Conservation (phyloP, 2,113 vertebrate species). For the Oreochromis aureus region DNA sequence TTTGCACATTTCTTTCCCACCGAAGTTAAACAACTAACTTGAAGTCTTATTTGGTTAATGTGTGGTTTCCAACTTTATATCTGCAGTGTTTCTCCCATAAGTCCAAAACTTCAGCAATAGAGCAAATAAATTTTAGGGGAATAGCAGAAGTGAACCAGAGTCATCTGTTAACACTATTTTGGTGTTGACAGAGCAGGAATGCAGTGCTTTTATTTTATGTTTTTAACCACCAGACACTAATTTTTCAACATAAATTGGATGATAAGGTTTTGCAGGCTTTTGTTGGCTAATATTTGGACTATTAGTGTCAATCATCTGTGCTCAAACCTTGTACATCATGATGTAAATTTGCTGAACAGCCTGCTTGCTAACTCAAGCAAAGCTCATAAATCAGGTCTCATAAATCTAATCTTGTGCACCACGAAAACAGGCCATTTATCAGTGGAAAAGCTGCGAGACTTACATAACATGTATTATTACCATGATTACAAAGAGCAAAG, state of each 20-base stretch:
- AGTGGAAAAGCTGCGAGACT: neutral
- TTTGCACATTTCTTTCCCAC: neutral
- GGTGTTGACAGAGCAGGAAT: neutral
- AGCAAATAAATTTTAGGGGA: neutral
- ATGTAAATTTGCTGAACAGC: neutral
- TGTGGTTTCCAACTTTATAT: neutral
- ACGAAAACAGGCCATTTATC: neutral
- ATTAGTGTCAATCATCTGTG: neutral
- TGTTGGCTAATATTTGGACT: neutral
- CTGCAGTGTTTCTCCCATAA: neutral
- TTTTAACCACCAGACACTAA: neutral
- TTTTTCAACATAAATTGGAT: neutral
- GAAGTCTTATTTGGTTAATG: neutral
- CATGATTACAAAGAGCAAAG: neutral
- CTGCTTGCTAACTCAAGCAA: neutral
- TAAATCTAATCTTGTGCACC: neutral
- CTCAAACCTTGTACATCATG: neutral
- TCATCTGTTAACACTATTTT: neutral
- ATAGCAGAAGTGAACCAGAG: neutral
- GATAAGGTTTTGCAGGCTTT: neutral
- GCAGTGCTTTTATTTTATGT: neutral
- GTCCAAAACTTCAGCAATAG: neutral
- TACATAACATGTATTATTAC: neutral
- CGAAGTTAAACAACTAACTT: neutral
- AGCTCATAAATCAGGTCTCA: conserved; percentile 4